Percentiles rank a stretch among this genome's conserved stretches.
Conservation (phyloP, 2,797 vertebrate genomes). For the Nothura maculosa region DNA sequence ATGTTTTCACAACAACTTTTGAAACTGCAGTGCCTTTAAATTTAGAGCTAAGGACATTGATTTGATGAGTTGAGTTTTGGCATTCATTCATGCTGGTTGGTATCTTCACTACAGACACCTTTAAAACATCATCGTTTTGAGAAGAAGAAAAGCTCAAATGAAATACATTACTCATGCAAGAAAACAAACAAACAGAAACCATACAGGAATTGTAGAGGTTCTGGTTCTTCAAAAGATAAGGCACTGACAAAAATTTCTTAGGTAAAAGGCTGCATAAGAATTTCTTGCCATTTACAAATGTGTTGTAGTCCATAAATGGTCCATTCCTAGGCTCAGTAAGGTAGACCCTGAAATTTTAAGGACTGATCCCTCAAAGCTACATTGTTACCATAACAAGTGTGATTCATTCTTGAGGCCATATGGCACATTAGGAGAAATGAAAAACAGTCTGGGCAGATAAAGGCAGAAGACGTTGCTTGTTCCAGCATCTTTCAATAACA, state of each 20-base stretch:
- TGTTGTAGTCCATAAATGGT: conserved; percentile 81
- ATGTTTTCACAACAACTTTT: conserved; percentile 60
- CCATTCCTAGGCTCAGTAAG: conserved; percentile 83
- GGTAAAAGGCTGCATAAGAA: conserved; percentile 89
- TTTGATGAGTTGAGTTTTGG: conserved; percentile 69
- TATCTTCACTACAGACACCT: conserved; percentile 65
- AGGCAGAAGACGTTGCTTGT: conserved; percentile 81
- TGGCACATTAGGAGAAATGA: conserved; percentile 79
- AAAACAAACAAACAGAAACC: conserved; percentile 62
- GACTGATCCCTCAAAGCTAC: conserved; percentile 83
- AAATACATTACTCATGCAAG: conserved; percentile 73
- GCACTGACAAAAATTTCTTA: conserved; percentile 93
- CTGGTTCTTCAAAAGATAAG: conserved; percentile 89
- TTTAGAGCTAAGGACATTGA: conserved; percentile 67
- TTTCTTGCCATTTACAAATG: conserved; percentile 86
- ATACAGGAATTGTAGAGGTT: conserved; percentile 81
- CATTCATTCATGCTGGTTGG: conserved; percentile 70
- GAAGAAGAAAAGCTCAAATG: conserved; percentile 68
- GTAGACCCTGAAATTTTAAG: conserved; percentile 83
- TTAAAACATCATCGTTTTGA: conserved; percentile 62
- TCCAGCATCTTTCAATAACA: conserved; percentile 70
- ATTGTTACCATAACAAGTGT: conserved; percentile 73
- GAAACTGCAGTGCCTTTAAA: conserved; percentile 80
- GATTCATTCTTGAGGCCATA: conserved; percentile 80
- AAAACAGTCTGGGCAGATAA: conserved; percentile 85